These are phyloP conservation scores for Lacerta bilineata DNA, from an alignment of 2,797 vertebrate species.

Conservation along the genomic window DNA sequence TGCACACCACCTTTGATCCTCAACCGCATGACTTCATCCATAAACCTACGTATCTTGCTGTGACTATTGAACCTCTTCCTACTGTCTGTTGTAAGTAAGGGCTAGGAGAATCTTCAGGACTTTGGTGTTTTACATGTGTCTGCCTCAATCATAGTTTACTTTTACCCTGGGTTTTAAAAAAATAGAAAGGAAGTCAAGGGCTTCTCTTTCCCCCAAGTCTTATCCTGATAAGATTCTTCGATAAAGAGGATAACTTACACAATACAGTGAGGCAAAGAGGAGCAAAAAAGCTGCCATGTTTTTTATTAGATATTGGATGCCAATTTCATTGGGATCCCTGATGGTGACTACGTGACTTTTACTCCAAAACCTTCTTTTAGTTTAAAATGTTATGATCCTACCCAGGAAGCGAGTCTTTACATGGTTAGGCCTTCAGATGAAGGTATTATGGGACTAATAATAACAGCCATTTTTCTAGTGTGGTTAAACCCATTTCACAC, in stretches of 20 bases:
- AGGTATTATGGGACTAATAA: not conserved
- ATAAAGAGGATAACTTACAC: too few relatives aligned
- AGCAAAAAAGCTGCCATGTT: not conserved
- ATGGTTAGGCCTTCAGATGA: not conserved
- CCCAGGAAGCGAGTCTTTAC: not conserved
- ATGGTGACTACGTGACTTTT: not conserved
- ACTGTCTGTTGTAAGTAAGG: not conserved
- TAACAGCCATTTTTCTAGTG: not conserved
- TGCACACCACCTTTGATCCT: conserved; percentile 64
- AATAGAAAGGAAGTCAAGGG: not conserved
- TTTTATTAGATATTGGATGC: not conserved
- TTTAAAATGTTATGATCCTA: not conserved
- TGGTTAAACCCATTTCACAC: not conserved
- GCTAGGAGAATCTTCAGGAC: not conserved
- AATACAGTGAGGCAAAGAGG: not conserved
- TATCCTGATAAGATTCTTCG: not conserved
- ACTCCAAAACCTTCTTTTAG: not conserved
- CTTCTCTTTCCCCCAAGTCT: not conserved
- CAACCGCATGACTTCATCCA: conserved; percentile 68
- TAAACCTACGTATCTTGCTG: conserved; percentile 69
- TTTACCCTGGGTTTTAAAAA: not conserved
- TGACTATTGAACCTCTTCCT: conserved; percentile 46
- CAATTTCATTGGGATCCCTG: not conserved
- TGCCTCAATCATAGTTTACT: not conserved
- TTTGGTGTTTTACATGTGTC: conserved; percentile 16